These are phyloP conservation scores for Zaprionus nigranus DNA, from an alignment of 1,140 invertebrate species.

Conservation along the genomic window DNA sequence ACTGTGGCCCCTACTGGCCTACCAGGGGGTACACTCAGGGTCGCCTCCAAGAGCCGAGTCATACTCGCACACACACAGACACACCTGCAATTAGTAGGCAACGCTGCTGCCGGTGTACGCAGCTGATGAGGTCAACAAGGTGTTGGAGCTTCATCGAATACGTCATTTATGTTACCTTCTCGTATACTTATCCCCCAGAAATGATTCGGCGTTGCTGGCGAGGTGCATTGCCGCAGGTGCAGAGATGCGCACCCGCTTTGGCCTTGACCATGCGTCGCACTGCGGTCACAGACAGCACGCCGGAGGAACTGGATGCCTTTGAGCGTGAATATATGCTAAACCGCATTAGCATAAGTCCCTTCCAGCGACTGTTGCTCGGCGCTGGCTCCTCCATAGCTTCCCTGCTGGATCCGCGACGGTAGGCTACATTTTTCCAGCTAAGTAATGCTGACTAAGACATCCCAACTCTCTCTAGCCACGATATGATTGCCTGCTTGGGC, in stretches of 20 bases:
- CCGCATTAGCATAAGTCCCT: conserved; percentile 89
- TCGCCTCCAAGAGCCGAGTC: conserved; percentile 49
- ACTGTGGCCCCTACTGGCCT: conserved; percentile 33
- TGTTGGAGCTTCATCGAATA: conserved; percentile 31
- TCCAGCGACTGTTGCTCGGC: conserved; percentile 91
- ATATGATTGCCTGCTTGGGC: conserved; percentile 97
- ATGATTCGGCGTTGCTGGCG: conserved; percentile 60
- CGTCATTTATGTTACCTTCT: conserved; percentile 31
- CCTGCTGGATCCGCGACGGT: conserved; percentile 88
- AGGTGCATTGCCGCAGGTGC: conserved; percentile 21
- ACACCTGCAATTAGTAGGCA: conserved; percentile 12
- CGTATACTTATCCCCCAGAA: conserved; percentile 42
- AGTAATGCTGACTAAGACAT: neutral
- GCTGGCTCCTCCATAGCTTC: conserved; percentile 92
- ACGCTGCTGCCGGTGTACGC: conserved; percentile 1
- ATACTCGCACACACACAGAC: conserved; percentile 21
- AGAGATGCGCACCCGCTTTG: neutral
- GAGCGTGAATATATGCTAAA: conserved; percentile 84
- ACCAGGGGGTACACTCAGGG: conserved; percentile 56
- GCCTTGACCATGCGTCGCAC: conserved; percentile 19
- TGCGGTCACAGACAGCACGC: conserved; percentile 31
- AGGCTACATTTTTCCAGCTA: neutral
- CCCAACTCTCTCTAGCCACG: conserved; percentile 86
- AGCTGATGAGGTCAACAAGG: conserved; percentile 53
- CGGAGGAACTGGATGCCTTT: conserved; percentile 57